phyloP scores from a whole-genome alignment of 1,140 invertebrate species.

The Bursaphelenchus mucronatus region DNA sequence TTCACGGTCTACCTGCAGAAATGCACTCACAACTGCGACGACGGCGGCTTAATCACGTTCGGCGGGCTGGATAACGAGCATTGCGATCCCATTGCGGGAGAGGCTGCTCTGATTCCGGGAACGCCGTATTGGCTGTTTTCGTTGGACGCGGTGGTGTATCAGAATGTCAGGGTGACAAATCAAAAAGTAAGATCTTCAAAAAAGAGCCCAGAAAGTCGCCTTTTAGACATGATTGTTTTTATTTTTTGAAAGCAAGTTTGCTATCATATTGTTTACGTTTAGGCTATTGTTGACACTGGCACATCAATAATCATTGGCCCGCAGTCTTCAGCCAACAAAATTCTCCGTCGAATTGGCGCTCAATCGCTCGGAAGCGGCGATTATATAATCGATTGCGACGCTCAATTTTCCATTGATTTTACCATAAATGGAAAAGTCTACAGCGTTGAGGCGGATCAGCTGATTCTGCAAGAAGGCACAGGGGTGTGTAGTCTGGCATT shows the following conservation, averaged over 20 bases:
- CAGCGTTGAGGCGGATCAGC: not conserved
- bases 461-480: not conserved
- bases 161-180: no score
- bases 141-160: not conserved
- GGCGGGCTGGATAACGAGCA: constrained; percentile 11
- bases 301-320: constrained; percentile 13
- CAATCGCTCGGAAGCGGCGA: not conserved
- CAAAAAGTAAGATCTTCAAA: no score
- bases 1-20: constrained; percentile 6
- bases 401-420: constrained; percentile 1
- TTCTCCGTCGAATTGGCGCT: not conserved
- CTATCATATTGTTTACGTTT: no score
- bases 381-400: constrained; percentile 9
- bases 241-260: no score
- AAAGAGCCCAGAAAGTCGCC: not conserved
- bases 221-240: no score
- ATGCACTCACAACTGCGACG: constrained; percentile 8
- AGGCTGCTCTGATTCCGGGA: not conserved
- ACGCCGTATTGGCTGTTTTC: constrained; percentile 17
- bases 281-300: constrained; percentile 14
- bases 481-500: not conserved
- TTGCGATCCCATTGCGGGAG: not conserved
- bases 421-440: constrained; percentile 1
- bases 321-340: not conserved
- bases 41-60: constrained; percentile 17